Conservation (phyloP, 1,140 invertebrate species). For the Diorhabda sublineata region DNA sequence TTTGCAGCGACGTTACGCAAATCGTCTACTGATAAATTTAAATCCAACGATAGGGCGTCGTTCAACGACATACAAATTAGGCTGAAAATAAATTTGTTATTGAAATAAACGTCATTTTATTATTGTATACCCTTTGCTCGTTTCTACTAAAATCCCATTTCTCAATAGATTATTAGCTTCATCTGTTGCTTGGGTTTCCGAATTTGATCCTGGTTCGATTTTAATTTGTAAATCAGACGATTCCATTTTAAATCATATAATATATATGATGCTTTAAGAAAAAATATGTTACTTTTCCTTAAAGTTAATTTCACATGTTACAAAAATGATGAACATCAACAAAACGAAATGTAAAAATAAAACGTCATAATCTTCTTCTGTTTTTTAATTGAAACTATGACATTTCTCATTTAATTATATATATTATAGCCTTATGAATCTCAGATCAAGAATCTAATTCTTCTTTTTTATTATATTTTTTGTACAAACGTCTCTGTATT, state of each 20-base stretch:
- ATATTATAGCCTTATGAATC: too few relatives aligned
- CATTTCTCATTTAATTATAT: too few relatives aligned
- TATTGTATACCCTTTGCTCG: constrained; percentile 44
- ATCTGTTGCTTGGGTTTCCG: constrained; percentile 25
- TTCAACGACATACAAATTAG: constrained; percentile 48
- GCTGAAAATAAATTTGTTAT: constrained; percentile 37
- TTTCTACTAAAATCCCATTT: constrained; percentile 50
- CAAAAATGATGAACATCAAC: not conserved
- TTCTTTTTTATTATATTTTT: too few relatives aligned
- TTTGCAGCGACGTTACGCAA: constrained; percentile 47
- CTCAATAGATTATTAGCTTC: constrained; percentile 47
- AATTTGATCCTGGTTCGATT: constrained; percentile 7
- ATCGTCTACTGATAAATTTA: constrained; percentile 49
- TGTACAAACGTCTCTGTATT: too few relatives aligned
- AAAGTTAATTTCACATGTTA: not conserved
- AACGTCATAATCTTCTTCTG: not conserved
- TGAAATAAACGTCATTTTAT: constrained; percentile 18
- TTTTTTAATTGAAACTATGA: not conserved
- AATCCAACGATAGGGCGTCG: constrained; percentile 46
- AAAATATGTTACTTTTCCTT: not conserved
- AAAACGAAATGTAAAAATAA: constrained; percentile 1
- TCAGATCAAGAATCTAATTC: too few relatives aligned
- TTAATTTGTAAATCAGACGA: constrained; percentile 9
- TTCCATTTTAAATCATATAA: not conserved
- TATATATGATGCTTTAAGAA: not conserved